Percentiles rank a stretch among this genome's conserved stretches.
Conservation (phyloP, 2,888 invertebrate species). For the Agrilus mali region DNA sequence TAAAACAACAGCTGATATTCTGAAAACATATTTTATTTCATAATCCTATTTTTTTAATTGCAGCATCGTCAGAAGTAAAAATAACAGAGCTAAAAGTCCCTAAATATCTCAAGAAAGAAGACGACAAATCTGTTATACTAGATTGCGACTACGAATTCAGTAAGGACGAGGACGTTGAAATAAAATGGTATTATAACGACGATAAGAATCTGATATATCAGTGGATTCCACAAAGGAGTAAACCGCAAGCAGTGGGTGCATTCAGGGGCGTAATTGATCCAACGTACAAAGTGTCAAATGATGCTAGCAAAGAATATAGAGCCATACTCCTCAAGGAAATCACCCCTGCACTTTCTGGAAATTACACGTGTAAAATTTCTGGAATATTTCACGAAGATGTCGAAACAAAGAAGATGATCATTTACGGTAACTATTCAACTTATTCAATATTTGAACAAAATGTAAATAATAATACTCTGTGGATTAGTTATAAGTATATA, state of each 20-base stretch:
- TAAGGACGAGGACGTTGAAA: slow-evolving; percentile 31
- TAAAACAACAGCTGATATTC: too few relatives aligned
- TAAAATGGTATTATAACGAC: slow-evolving; percentile 38
- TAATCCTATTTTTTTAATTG: background rate
- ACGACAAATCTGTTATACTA: slow-evolving; percentile 29
- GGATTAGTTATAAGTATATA: too few relatives aligned
- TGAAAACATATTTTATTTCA: too few relatives aligned
- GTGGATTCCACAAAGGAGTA: slow-evolving; percentile 32
- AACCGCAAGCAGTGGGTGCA: slow-evolving; percentile 27
- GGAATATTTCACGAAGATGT: slow-evolving; percentile 34
- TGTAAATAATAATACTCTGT: too few relatives aligned
- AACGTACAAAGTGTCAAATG: slow-evolving; percentile 30
- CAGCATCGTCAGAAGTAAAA: slow-evolving; percentile 6
- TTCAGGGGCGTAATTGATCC: slow-evolving; percentile 33
- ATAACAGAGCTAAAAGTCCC: slow-evolving; percentile 8
- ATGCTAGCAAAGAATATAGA: slow-evolving; percentile 34
- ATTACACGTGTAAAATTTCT: slow-evolving; percentile 43
- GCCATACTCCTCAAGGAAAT: slow-evolving; percentile 40
- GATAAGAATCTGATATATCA: slow-evolving; percentile 36
- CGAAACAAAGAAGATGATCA: slow-evolving; percentile 35
- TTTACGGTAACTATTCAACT: slow-evolving; percentile 43
- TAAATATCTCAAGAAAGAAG: background rate
- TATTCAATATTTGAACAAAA: too few relatives aligned
- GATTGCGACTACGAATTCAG: slow-evolving; percentile 37
- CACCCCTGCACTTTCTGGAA: slow-evolving; percentile 38